Evolutionary conservation across 2,113 vertebrate species (phyloP).

Genomic region (Tylochromis polylepis): DNA sequence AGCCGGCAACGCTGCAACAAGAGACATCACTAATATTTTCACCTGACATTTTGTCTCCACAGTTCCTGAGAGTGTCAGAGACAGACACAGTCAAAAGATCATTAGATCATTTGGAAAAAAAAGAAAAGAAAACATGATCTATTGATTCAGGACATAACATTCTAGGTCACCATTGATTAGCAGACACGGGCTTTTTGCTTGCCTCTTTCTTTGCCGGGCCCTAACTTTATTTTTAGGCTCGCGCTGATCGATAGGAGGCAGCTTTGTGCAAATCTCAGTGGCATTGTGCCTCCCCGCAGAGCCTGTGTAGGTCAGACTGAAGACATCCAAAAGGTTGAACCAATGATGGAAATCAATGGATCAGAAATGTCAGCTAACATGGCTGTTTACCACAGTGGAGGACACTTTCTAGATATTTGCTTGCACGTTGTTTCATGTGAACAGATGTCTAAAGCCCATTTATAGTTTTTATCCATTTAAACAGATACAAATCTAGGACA

Average conservation of each 20-base stretch:
- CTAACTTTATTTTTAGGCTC: slow-evolving; percentile 58
- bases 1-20: neutral
- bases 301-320: slow-evolving; percentile 53
- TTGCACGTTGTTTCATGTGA: slow-evolving; percentile 13
- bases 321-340: slow-evolving; percentile 57
- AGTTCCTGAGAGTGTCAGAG: neutral
- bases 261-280: slow-evolving; percentile 39
- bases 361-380: slow-evolving; percentile 65
- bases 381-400: slow-evolving; percentile 33
- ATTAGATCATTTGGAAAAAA: slow-evolving; percentile 38
- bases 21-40: neutral
- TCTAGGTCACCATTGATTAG: slow-evolving; percentile 64
- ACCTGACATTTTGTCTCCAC: slow-evolving; percentile 19
- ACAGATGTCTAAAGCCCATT: neutral
- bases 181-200: slow-evolving; percentile 21
- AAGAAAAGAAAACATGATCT: slow-evolving; percentile 15
- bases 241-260: slow-evolving; percentile 49
- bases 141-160: slow-evolving; percentile 45
- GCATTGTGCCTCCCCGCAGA: slow-evolving; percentile 32
- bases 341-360: slow-evolving; percentile 67
- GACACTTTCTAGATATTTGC: neutral
- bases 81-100: slow-evolving; percentile 26
- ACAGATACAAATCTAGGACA: neutral
- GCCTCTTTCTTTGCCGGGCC: slow-evolving; percentile 6
- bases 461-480: neutral